Base-by-base conservation (phyloP, 2,797 vertebrate genomes). In the Hippocampus kuda region DNA sequence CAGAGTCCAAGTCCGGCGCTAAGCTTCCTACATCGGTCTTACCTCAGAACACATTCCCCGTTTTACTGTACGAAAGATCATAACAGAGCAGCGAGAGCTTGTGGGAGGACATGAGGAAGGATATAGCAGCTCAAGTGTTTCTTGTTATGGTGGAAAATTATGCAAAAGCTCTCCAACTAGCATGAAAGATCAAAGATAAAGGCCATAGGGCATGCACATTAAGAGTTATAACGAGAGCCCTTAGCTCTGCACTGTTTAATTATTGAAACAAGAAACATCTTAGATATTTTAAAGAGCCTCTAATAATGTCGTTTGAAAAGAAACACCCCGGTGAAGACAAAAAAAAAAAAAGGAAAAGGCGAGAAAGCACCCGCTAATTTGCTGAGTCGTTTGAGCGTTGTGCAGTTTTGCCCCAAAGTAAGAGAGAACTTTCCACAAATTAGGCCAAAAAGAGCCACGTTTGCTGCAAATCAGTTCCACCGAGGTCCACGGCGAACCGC, bases 181-280 rank as follows among this genome's bases (percentile, higher is more conserved):
- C 83, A 73, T 74, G 79, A 82, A 80, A 90, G 88, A 90, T 90
- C 89, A 91, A 90, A 91, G 88, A 87, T 80, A 85, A 83, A 88
- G 87, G 87, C 88, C 85, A 90, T 86, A 88, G 88, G 87, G 87
- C 83, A 85, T 85, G 82, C 82, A 86, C 85, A 86, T 86, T 88
- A 89, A 83, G 83, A 83, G 81, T 84, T 88, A 80, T 83, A 88
- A 88, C 81, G 77, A 86, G 86, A 81, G 79, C 85, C 85, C 86
- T 88, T 82, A 84, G 86, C 86, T 75, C 77, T 81, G 82, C 85
- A 79, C 85, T 84, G 81, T 88, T 91, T 88, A 86, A 90, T 91
- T 88, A 90, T 87, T 88, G 83, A 88, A 88, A 87, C 77, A 86
- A 87, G 86, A 91, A 89, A 86, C 87, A 89, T 89, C 86, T 86